Conservation (phyloP, 2,113 vertebrate genomes). For the Dicentrarchus labrax region DNA sequence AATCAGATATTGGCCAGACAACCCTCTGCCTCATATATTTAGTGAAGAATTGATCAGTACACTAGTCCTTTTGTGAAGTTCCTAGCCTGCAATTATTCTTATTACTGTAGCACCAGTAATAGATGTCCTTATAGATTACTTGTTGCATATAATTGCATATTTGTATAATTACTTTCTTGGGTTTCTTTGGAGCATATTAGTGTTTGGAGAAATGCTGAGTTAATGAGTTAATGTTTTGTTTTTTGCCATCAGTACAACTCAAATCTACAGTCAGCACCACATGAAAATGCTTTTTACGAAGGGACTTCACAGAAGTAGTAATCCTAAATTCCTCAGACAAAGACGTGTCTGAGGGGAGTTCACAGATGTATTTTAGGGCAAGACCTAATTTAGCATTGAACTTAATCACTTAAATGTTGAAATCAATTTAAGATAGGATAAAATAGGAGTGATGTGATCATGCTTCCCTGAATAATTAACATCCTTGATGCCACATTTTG, state of each 20-base stretch:
- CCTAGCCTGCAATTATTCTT: background rate
- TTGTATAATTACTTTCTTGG: background rate
- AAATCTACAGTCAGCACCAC: background rate
- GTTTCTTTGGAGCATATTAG: background rate
- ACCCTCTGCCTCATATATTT: conserved; percentile 13
- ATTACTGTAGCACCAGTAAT: background rate
- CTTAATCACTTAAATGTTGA: background rate
- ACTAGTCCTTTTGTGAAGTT: background rate
- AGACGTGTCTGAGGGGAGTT: background rate
- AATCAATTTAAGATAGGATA: background rate
- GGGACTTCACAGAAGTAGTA: background rate
- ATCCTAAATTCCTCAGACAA: background rate
- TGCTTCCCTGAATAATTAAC: background rate
- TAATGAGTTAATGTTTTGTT: background rate
- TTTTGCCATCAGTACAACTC: background rate
- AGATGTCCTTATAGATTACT: background rate
- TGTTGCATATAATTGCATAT: background rate
- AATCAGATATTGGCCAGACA: conserved; percentile 33
- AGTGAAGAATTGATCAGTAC: conserved; percentile 20
- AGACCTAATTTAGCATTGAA: background rate
- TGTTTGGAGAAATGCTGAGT: background rate
- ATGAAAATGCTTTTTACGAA: background rate
- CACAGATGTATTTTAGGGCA: background rate
- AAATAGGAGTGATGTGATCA: background rate
- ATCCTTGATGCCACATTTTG: background rate